phyloP scores from a whole-genome alignment of 2,113 vertebrate genomes.

The Papio anubis region DNA sequence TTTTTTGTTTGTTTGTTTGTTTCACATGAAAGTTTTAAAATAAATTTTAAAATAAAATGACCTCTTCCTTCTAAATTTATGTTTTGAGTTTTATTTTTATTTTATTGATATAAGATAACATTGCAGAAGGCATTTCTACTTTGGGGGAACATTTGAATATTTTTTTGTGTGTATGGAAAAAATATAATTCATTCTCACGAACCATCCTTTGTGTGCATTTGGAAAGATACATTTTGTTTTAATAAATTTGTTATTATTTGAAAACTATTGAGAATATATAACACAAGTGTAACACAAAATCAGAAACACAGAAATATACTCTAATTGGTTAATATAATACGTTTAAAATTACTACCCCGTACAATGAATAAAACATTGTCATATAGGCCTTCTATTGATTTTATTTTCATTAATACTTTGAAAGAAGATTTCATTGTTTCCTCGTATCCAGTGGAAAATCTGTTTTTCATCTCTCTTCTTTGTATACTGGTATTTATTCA shows the following conservation, averaged over 20 bases:
- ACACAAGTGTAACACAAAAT: background rate
- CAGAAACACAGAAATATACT: background rate
- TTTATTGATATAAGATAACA: background rate
- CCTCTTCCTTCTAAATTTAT: background rate
- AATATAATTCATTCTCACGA: background rate
- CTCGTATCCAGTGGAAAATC: background rate
- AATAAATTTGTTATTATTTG: background rate
- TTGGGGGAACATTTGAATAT: background rate
- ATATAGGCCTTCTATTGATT: background rate
- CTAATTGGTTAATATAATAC: no score
- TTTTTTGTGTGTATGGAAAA: background rate
- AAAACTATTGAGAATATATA: background rate
- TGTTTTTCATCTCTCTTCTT: background rate
- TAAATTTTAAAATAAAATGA: background rate
- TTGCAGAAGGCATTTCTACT: background rate
- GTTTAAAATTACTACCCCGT: no score
- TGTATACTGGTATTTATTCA: background rate
- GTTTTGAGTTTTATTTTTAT: background rate
- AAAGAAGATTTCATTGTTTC: background rate
- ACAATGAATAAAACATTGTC: no score
- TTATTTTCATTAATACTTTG: background rate
- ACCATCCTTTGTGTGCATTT: background rate
- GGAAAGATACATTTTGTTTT: background rate
- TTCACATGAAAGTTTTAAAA: background rate
- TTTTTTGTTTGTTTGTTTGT: background rate